These are phyloP conservation scores for Gavia stellata DNA, from an alignment of 2,113 vertebrate species.

Conservation along the genomic window DNA sequence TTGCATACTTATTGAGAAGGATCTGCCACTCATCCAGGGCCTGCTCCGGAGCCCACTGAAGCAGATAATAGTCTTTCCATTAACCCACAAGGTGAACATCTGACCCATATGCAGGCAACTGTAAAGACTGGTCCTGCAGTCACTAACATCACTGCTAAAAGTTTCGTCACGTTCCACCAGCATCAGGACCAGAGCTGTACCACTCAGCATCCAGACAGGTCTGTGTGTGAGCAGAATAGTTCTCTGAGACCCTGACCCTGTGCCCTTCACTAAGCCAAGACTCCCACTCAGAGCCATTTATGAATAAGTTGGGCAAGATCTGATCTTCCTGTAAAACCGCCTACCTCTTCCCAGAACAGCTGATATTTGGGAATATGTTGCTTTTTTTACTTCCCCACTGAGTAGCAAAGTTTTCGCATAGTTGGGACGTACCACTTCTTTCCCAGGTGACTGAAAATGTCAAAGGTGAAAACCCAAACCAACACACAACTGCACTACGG, in stretches of 20 bases:
- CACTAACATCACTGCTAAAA: neutral
- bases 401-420: neutral
- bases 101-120: neutral
- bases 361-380: neutral
- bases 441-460: neutral
- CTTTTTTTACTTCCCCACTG: neutral
- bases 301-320: neutral
- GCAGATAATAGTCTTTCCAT: neutral
- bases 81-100: neutral
- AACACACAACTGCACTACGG: fast-evolving
- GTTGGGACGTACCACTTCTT: neutral
- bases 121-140: neutral
- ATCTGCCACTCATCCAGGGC: neutral
- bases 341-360: neutral
- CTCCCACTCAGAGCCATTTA: neutral
- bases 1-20: neutral
- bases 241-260: neutral
- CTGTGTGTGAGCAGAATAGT: neutral
- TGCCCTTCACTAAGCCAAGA: neutral
- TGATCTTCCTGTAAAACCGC: neutral
- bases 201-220: neutral
- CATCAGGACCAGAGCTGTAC: neutral
- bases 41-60: neutral
- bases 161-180: neutral
- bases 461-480: neutral